Base-by-base conservation (phyloP, 2,797 vertebrate species). In the Moxostoma hubbsi region DNA sequence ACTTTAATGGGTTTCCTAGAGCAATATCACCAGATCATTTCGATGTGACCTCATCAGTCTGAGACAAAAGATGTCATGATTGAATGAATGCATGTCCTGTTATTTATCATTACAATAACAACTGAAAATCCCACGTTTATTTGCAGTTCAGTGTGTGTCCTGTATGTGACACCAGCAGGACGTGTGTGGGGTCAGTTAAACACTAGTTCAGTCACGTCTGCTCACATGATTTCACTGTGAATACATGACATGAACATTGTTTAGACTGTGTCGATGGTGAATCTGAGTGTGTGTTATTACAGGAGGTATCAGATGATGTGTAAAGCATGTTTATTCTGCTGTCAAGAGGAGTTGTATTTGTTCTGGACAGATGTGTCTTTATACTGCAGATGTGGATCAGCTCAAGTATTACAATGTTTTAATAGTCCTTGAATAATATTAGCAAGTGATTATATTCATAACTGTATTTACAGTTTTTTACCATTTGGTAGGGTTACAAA, bases 231-330 rank as follows among this genome's bases (percentile, higher is more conserved):
- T 72, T 61, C 73, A 49, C 43, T 61, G 46, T 82, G 72, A 85
- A 85, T 83, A 79, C 78, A 77, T 86, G 57, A 81, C 45, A 77
- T 71, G 54, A 81, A 87, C 86, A 87, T 87, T 85, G 81, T 88
- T 85, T 87, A 82, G 80, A 78, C 83, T 77, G 58, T 76, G 84
- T 89, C 89, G 2, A 24, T 24, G 18, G 18, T 24, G 18, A 24
- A 24, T 24, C 18, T 24, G 83, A 55, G 84, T 63, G 68, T 79
- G 65, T 93, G 90, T 94, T 93, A 84, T 88, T 88, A 86, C 93
- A 93, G 93, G 89, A 81, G 86, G 86, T 87, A 88, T 90, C 83
- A 2, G 71, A 79, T 91, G 85, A 88, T 88, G 88, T 87, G 80
- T 86, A 84, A 86, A 81, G 82, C 78, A 84, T 84, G 68, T 77